Evolutionary conservation across 2,888 invertebrate genomes (phyloP), one percentile per base, ranked within the genome.

Genomic region (Latrodectus hesperus): DNA sequence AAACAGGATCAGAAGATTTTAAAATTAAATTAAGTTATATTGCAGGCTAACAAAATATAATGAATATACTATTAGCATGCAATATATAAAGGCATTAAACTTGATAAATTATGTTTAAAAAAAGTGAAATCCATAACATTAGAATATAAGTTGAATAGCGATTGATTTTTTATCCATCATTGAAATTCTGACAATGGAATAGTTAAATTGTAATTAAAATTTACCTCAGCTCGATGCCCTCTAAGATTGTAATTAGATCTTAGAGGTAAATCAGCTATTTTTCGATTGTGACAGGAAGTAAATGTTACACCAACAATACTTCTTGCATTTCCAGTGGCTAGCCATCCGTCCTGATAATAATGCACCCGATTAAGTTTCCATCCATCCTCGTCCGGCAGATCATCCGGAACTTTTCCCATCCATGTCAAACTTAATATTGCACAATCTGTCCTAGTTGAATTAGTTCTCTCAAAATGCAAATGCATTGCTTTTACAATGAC

Each of bases 321-420:
- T 91, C 97, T 95, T 88, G 96, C 95, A 93, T 98, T 99, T 90
- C 98, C 98, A 72, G 97, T 97, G 89, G 98, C 98, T 92, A 99
- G 93, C 99, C 99, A 99, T 75, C 98, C 99, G 93, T 99, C 98
- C 93, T 98, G 97, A 92, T 98, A 98, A 93, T 98, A 98, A 64
- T 83, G 88, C 14, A 88, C 75, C 17, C 88, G 95, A 93, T 98
- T 98, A 91, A 98, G 93, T 93, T 98, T 98, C 98, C 98, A 98
- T 91, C 97, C 97, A 92, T 97, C 97, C 93, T 97, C 97, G 96
- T 97, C 91, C 91, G 98, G 97, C 91, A 97, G 94, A 92, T 97
- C 97, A 92, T 98, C 98, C 90, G 98, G 98, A 91, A 98, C 97
- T 93, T 98, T 98, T 90, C 98, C 98, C 98, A 98, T 99, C 98